These are phyloP conservation scores for Nycteola revayana DNA, from an alignment of 2,888 invertebrate genomes.

Conservation along the genomic window DNA sequence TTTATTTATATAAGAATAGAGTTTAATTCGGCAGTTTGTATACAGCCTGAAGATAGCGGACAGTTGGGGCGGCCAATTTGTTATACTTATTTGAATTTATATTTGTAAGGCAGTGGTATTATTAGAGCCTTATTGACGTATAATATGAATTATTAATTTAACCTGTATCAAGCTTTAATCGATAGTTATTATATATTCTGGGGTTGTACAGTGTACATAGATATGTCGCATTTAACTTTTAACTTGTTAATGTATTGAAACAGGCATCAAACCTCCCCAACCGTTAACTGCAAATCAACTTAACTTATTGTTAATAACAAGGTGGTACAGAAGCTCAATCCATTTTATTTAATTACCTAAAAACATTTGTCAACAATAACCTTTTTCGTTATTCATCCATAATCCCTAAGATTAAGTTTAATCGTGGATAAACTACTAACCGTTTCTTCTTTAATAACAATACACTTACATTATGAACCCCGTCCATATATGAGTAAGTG, in stretches of 20 bases:
- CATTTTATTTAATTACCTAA: slow-evolving; percentile 73
- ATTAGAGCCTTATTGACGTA: too few species aligned
- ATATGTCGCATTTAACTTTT: too few species aligned
- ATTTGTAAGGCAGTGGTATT: too few species aligned
- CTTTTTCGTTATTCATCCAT: slow-evolving; percentile 69
- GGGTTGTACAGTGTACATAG: too few species aligned
- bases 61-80: slow-evolving; percentile 38
- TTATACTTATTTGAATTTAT: too few species aligned
- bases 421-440: slow-evolving; percentile 78
- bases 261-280: neutral
- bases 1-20: slow-evolving; percentile 34
- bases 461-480: slow-evolving; percentile 71
- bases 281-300: slow-evolving; percentile 30
- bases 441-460: slow-evolving; percentile 67
- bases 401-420: slow-evolving; percentile 71
- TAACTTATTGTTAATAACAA: slow-evolving; percentile 68
- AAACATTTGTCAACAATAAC: slow-evolving; percentile 81
- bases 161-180: too few species aligned
- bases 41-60: slow-evolving; percentile 40
- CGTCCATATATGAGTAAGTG: slow-evolving; percentile 55
- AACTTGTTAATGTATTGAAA: too few species aligned
- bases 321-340: slow-evolving; percentile 77
- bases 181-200: too few species aligned
- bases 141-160: too few species aligned
- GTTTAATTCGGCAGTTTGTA: slow-evolving; percentile 39